Percentiles rank a stretch among this genome's conserved stretches.
Evolutionary conservation across 2,888 invertebrate species (phyloP).

Genomic region (Trissolcus japonicus): DNA sequence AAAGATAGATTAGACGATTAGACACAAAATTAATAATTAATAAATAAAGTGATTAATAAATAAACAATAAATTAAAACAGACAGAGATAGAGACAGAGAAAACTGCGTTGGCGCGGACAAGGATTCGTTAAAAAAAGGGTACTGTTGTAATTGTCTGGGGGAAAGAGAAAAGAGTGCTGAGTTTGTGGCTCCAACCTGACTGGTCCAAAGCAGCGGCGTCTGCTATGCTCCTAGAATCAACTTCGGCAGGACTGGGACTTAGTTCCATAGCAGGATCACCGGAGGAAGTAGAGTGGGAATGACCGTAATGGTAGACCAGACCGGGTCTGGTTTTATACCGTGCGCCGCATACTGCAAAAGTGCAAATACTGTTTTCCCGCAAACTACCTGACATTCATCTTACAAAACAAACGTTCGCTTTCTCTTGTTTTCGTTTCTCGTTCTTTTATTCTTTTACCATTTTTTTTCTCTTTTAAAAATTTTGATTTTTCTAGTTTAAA

Average conservation of each 20-base stretch:
- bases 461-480: neutral
- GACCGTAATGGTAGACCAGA: constrained; percentile 95
- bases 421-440: constrained; percentile 59
- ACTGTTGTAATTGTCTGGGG: constrained; percentile 72
- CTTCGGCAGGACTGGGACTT: constrained; percentile 77
- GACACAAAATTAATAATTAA: constrained; percentile 19
- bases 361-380: constrained; percentile 76
- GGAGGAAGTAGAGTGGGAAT: constrained; percentile 84
- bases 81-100: constrained; percentile 42
- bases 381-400: constrained; percentile 73
- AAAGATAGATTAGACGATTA: constrained; percentile 9
- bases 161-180: constrained; percentile 78
- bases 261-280: constrained; percentile 77
- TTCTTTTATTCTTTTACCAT: constrained; percentile 36
- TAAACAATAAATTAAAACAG: constrained; percentile 17
- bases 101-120: constrained; percentile 44
- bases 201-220: constrained; percentile 77
- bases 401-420: constrained; percentile 63
- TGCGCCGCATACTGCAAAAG: constrained; percentile 91
- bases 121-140: constrained; percentile 27
- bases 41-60: constrained; percentile 11
- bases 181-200: constrained; percentile 78
- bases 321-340: constrained; percentile 98
- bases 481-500: neutral
- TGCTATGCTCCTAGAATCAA: constrained; percentile 76